A percentile compares a stretch with the other conserved stretches of the same genome.
phyloP scores from a whole-genome alignment of 2,888 invertebrate species.

The Nemoura dubitans region DNA sequence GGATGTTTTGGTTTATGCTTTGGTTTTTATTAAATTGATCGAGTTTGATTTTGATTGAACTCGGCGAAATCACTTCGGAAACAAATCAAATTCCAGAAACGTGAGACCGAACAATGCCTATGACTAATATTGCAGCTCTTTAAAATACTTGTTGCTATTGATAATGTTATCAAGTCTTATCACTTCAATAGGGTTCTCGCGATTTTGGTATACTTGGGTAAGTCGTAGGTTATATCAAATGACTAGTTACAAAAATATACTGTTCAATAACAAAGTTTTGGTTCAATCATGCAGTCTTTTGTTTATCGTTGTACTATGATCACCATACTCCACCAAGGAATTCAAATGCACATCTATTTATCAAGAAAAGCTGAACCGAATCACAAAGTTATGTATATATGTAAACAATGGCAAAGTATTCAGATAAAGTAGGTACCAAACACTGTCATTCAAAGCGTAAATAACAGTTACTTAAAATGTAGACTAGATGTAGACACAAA shows the following conservation, averaged over 20 bases:
- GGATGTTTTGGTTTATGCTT: no score
- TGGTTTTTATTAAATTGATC: neutral
- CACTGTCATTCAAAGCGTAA: neutral
- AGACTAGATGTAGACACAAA: neutral
- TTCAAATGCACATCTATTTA: neutral
- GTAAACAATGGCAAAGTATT: neutral
- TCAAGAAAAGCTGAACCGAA: neutral
- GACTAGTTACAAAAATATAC: neutral
- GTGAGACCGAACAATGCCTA: neutral
- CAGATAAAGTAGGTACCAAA: neutral
- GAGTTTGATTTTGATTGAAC: neutral
- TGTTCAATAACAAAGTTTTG: neutral
- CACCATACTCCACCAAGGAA: neutral
- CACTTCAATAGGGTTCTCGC: neutral
- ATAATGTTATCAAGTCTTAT: neutral
- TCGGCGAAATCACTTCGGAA: neutral
- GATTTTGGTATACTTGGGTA: neutral
- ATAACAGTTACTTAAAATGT: constrained; percentile 9
- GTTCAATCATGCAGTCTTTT: neutral
- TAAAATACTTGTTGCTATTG: neutral
- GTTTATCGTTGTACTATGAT: neutral
- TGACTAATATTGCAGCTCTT: neutral
- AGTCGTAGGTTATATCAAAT: neutral
- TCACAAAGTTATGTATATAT: no score
- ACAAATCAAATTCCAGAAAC: neutral